Conservation (phyloP, 1,140 invertebrate genomes). For the Eueides isabella region DNA sequence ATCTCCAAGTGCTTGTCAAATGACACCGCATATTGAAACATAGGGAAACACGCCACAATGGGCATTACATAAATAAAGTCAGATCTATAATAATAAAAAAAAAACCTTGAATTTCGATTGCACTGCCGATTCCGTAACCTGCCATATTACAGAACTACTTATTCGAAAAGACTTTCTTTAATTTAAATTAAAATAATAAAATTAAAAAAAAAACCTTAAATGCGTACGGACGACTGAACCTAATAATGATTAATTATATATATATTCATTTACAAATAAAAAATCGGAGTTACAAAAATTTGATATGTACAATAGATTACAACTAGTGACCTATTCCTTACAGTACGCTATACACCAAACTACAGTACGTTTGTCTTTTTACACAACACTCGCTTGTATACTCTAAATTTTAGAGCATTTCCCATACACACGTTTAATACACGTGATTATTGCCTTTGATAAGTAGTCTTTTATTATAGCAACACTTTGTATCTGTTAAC, state of each 20-base stretch:
- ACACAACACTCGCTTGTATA: slow-evolving; percentile 54
- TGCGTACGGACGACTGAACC: slow-evolving; percentile 35
- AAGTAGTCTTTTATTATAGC: slow-evolving; percentile 27
- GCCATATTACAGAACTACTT: slow-evolving; percentile 49
- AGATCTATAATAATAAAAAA: slow-evolving; percentile 59
- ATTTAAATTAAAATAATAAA: slow-evolving; percentile 23
- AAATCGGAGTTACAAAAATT: slow-evolving; percentile 54
- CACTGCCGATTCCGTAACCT: slow-evolving; percentile 51
- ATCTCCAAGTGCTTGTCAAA: not conserved
- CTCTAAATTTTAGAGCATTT: slow-evolving; percentile 76
- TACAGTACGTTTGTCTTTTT: slow-evolving; percentile 59
- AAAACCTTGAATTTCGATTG: slow-evolving; percentile 59
- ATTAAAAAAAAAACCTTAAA: slow-evolving; percentile 47
- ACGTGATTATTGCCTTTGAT: slow-evolving; percentile 30
- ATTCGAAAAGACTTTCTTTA: slow-evolving; percentile 44
- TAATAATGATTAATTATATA: slow-evolving; percentile 8
- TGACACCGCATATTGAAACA: slow-evolving; percentile 2
- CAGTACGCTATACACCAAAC: slow-evolving; percentile 59
- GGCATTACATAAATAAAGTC: slow-evolving; percentile 47
- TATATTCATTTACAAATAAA: slow-evolving; percentile 16
- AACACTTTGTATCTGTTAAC: not conserved
- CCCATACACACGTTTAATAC: slow-evolving; percentile 48
- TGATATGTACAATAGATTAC: slow-evolving; percentile 75
- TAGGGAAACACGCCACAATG: not conserved
- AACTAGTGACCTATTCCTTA: slow-evolving; percentile 54